Conservation (phyloP, 2,888 invertebrate species). For the Osmoderma eremita region DNA sequence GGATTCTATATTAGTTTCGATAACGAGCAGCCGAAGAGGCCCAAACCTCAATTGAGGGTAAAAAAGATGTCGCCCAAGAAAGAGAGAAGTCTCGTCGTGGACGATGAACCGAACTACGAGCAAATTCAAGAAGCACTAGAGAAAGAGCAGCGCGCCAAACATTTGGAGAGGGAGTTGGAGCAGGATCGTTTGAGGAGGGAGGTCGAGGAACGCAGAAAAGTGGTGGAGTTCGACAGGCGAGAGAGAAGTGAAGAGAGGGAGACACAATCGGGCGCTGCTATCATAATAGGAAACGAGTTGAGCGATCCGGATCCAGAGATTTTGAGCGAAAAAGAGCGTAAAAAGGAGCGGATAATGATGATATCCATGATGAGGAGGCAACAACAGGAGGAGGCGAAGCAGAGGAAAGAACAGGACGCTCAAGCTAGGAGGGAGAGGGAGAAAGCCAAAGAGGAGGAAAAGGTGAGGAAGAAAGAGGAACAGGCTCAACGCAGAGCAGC, state of each 20-base stretch:
- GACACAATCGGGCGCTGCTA: slow-evolving; percentile 63
- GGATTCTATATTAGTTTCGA: slow-evolving; percentile 96
- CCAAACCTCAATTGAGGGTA: slow-evolving; percentile 85
- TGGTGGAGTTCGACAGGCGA: slow-evolving; percentile 58
- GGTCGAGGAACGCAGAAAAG: slow-evolving; percentile 56
- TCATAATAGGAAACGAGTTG: slow-evolving; percentile 76
- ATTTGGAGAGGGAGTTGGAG: slow-evolving; percentile 65
- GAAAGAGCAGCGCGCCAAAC: slow-evolving; percentile 57
- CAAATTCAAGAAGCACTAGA: slow-evolving; percentile 36
- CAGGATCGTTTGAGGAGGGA: slow-evolving; percentile 63
- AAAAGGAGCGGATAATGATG: slow-evolving; percentile 91
- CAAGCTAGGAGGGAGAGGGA: slow-evolving; percentile 81
- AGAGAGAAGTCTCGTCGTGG: slow-evolving; percentile 64
- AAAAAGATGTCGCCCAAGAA: slow-evolving; percentile 81
- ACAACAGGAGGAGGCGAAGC: slow-evolving; percentile 88
- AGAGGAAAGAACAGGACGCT: slow-evolving; percentile 83
- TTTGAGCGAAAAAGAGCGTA: slow-evolving; percentile 91
- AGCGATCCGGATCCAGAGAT: slow-evolving; percentile 77
- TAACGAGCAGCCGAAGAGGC: slow-evolving; percentile 85
- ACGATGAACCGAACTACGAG: slow-evolving; percentile 42
- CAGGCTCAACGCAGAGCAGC: slow-evolving; percentile 87
- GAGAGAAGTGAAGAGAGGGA: slow-evolving; percentile 64
- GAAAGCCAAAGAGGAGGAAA: slow-evolving; percentile 78
- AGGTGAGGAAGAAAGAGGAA: slow-evolving; percentile 80
- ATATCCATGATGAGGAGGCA: slow-evolving; percentile 89